phyloP scores from a whole-genome alignment of 2,888 invertebrate genomes.

The Dicyrtomina minuta region DNA sequence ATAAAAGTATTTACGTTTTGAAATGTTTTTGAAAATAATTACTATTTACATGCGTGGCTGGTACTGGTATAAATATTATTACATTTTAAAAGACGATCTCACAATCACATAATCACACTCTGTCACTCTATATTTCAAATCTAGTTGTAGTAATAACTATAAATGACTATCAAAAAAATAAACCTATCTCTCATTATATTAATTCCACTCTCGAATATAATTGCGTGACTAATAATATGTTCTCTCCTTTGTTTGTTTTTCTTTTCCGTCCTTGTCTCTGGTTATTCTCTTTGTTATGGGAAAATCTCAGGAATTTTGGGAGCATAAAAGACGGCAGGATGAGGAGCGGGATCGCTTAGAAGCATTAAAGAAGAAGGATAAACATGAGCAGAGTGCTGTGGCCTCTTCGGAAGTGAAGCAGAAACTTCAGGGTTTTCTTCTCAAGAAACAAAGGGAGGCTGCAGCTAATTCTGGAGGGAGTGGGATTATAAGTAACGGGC shows the following conservation, averaged over 20 bases:
- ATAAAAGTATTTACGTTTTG: too few relatives aligned
- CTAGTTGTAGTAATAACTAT: too few relatives aligned
- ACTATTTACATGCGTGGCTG: too few relatives aligned
- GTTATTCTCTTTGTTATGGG: too few relatives aligned
- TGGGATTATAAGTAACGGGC: constrained; percentile 15
- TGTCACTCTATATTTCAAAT: too few relatives aligned
- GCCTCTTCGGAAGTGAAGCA: constrained; percentile 96
- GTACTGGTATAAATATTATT: too few relatives aligned
- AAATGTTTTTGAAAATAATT: too few relatives aligned
- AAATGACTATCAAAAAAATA: too few relatives aligned
- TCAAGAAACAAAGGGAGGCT: constrained; percentile 75
- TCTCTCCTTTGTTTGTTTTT: background rate
- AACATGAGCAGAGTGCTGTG: constrained; percentile 92
- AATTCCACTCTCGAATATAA: too few relatives aligned
- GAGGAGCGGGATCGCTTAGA: constrained; percentile 73
- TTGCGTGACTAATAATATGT: background rate
- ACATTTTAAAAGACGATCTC: too few relatives aligned
- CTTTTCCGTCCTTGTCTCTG: background rate
- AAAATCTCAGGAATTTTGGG: constrained; percentile 74
- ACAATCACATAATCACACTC: too few relatives aligned
- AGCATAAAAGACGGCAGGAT: constrained; percentile 59
- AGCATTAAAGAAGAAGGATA: constrained; percentile 86
- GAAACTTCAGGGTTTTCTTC: constrained; percentile 79
- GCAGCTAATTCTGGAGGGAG: constrained; percentile 59
- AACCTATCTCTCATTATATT: background rate